phyloP scores from a whole-genome alignment of 1,140 invertebrate genomes.

The Drosophila sp. region DNA sequence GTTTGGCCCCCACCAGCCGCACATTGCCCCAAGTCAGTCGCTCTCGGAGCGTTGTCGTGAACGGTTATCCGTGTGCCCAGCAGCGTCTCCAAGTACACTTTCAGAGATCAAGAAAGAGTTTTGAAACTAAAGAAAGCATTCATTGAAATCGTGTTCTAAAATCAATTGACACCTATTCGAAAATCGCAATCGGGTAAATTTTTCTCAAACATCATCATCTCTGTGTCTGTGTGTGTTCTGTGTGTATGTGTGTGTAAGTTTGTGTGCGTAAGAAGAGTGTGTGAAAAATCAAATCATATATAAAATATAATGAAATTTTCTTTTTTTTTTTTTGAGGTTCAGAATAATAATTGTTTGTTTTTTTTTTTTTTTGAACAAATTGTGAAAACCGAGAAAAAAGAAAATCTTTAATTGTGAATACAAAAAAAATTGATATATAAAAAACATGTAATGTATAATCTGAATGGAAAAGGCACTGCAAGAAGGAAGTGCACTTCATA shows the following conservation, averaged over 20 bases:
- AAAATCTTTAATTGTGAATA: constrained; percentile 25
- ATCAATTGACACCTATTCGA: constrained; percentile 16
- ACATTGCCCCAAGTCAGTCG: constrained; percentile 52
- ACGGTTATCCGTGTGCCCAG: constrained; percentile 61
- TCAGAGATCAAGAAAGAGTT: constrained; percentile 29
- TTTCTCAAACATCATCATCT: constrained; percentile 40
- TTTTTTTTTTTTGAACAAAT: constrained; percentile 10
- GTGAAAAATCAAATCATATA: constrained; percentile 11
- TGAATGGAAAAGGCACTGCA: background rate
- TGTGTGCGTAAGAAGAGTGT: constrained; percentile 17
- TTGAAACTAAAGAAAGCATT: background rate
- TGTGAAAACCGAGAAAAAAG: constrained; percentile 19
- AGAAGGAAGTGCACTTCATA: constrained; percentile 20
- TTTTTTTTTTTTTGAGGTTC: background rate
- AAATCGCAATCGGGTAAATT: constrained; percentile 13
- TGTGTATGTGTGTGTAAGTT: background rate
- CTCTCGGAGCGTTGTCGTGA: constrained; percentile 76
- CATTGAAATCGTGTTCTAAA: constrained; percentile 4
- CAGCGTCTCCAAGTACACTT: constrained; percentile 43
- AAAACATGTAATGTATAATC: background rate
- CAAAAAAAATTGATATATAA: constrained; percentile 1
- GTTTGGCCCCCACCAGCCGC: constrained; percentile 10
- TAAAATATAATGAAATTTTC: background rate
- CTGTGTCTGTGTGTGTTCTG: constrained; percentile 42
- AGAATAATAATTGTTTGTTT: background rate